These are phyloP conservation scores for Aethina tumida DNA, from an alignment of 1,140 invertebrate genomes.

Conservation along the genomic window DNA sequence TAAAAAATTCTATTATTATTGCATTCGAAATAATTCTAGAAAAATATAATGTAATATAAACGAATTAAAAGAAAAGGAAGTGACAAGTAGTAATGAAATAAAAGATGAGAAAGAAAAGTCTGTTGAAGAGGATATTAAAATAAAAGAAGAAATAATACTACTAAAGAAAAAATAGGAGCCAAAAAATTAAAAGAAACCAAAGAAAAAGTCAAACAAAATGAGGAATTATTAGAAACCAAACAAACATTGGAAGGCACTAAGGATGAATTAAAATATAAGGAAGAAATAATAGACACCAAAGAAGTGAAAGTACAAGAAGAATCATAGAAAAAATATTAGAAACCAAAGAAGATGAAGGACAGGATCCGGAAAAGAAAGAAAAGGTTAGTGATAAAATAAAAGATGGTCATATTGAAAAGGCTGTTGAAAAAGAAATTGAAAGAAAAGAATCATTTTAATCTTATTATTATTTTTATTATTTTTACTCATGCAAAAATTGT, in stretches of 20 bases:
- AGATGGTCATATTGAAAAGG: too few relatives aligned
- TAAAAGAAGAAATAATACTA: conserved; percentile 7
- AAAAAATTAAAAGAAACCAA: not conserved
- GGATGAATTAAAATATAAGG: conserved; percentile 5
- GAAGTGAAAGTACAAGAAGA: not conserved
- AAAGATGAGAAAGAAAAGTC: not conserved
- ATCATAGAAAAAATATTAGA: conserved; percentile 1
- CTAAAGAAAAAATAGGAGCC: conserved; percentile 1
- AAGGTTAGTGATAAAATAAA: too few relatives aligned
- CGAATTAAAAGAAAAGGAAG: too few relatives aligned
- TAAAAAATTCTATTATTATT: too few relatives aligned
- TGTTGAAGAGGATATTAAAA: conserved; percentile 1
- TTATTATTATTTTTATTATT: too few relatives aligned
- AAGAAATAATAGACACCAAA: conserved; percentile 5
- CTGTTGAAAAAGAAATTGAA: too few relatives aligned
- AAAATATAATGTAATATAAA: too few relatives aligned
- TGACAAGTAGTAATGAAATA: not conserved
- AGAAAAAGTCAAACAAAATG: not conserved
- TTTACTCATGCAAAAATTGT: too few relatives aligned
- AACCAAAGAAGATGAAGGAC: conserved; percentile 1
- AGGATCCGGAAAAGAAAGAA: too few relatives aligned
- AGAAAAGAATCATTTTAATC: not conserved
- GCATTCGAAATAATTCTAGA: too few relatives aligned
- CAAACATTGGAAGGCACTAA: not conserved
- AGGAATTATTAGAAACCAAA: not conserved